Conservation (phyloP, 2,888 invertebrate genomes). For the Kryphioiulus occultus region DNA sequence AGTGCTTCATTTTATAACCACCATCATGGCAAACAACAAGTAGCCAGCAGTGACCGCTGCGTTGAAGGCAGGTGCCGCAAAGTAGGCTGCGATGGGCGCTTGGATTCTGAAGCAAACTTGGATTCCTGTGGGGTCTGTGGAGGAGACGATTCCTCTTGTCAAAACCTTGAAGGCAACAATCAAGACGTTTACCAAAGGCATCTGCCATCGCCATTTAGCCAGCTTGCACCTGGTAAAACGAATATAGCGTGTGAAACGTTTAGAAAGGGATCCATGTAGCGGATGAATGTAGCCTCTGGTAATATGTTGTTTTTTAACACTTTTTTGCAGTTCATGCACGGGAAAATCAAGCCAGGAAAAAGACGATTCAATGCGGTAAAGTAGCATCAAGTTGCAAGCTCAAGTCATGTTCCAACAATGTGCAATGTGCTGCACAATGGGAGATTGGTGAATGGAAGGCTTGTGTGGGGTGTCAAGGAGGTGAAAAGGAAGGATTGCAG, state of each 20-base stretch:
- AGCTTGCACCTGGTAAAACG: neutral
- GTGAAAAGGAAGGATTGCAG: constrained; percentile 8
- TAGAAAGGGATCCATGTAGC: neutral
- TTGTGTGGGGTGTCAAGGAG: neutral
- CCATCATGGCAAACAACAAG: constrained; percentile 66
- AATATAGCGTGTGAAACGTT: neutral
- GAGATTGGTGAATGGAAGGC: constrained; percentile 17
- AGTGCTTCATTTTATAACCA: neutral
- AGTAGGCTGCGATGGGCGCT: constrained; percentile 55
- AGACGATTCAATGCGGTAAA: neutral
- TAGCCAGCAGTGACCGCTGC: constrained; percentile 70
- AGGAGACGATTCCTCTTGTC: constrained; percentile 55
- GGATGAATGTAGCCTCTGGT: neutral
- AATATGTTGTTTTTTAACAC: neutral
- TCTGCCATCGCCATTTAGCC: neutral
- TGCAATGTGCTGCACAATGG: constrained; percentile 35
- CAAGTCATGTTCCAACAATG: neutral
- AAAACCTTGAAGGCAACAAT: neutral
- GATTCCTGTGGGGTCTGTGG: constrained; percentile 55
- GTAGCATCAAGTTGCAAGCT: neutral
- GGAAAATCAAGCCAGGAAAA: neutral
- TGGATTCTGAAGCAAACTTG: constrained; percentile 54
- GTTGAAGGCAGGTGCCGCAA: constrained; percentile 55
- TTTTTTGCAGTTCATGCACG: neutral
- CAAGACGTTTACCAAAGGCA: neutral